phyloP scores from a whole-genome alignment of 2,113 vertebrate genomes.

The Calidris pugnax region DNA sequence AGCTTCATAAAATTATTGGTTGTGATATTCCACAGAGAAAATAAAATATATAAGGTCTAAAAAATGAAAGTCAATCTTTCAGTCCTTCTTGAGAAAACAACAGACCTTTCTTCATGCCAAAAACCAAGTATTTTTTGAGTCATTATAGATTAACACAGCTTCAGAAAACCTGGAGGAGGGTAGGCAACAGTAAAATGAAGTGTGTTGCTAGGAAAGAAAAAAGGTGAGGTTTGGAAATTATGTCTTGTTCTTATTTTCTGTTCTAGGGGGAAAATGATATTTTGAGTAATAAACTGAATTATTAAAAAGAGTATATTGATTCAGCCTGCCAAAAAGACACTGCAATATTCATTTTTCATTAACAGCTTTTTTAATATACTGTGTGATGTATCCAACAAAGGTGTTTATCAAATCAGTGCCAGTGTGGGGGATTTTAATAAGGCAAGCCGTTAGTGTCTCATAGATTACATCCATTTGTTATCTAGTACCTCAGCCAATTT shows the following conservation, averaged over 20 bases:
- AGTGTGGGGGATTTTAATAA: constrained; percentile 12
- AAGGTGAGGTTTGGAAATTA: neutral
- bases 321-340: constrained; percentile 19
- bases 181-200: neutral
- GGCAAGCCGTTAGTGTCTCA: neutral
- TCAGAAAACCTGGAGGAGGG: neutral
- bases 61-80: neutral
- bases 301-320: constrained; percentile 48
- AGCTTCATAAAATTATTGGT: neutral
- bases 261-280: constrained; percentile 1
- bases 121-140: neutral
- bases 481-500: constrained; percentile 30
- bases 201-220: neutral
- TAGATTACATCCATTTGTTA: constrained; percentile 52
- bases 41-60: neutral
- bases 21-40: neutral
- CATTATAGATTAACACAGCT: neutral
- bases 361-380: constrained; percentile 58
- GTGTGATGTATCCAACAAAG: neutral
- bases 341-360: constrained; percentile 67
- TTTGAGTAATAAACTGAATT: constrained; percentile 52
- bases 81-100: neutral
- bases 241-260: constrained; percentile 34
- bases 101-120: neutral
- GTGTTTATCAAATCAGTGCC: neutral